Evolutionary conservation across 2,113 vertebrate genomes (phyloP).

Genomic region (Delphinapterus leucas): DNA sequence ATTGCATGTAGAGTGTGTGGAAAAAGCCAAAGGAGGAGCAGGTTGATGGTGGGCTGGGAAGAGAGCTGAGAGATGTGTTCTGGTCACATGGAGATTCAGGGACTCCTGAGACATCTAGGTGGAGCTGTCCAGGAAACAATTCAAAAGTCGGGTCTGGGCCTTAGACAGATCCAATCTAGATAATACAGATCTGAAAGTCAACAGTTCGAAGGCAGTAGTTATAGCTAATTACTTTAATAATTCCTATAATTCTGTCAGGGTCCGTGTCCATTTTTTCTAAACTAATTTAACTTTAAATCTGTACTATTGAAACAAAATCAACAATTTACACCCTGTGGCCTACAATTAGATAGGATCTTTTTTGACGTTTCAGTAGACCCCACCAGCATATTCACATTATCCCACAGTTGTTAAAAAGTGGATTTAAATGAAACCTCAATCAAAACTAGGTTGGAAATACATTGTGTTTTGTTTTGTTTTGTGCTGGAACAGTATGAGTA

Average conservation of each 20-base stretch:
- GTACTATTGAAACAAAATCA: constrained; percentile 37
- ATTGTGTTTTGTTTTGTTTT: neutral
- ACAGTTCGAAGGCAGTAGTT: neutral
- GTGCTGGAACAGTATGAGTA: neutral
- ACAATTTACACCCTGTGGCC: neutral
- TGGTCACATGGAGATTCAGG: neutral
- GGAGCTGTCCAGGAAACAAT: neutral
- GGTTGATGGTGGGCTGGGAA: neutral
- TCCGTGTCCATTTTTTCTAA: constrained; percentile 10
- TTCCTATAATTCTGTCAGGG: neutral
- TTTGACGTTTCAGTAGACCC: neutral
- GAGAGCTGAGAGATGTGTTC: neutral
- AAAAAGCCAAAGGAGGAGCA: neutral
- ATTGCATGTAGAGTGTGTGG: neutral
- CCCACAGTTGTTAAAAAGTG: neutral
- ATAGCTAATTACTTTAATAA: neutral
- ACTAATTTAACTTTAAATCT: constrained; percentile 12
- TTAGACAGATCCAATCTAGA: neutral
- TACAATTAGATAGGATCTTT: neutral
- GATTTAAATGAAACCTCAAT: neutral
- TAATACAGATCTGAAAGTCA: neutral
- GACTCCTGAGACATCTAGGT: neutral
- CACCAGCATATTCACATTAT: neutral
- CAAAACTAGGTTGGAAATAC: constrained; percentile 12
- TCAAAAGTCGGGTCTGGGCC: neutral